Percentiles rank a stretch among this genome's conserved stretches.
phyloP scores from a whole-genome alignment of 2,113 vertebrate species.

The Maccullochella peelii region DNA sequence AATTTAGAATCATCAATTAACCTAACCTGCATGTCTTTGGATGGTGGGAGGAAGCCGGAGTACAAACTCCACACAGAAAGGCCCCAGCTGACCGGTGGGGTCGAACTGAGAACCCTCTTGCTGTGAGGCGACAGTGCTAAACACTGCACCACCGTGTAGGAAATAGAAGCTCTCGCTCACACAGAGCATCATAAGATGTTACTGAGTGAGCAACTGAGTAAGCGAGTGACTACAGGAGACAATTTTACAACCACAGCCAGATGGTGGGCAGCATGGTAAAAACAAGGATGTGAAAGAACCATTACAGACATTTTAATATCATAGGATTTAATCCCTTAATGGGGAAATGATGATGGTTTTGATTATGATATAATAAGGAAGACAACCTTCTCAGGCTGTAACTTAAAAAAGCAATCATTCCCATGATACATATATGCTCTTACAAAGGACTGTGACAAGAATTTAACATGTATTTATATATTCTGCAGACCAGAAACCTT shows the following conservation, averaged over 20 bases:
- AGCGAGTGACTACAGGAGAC: neutral
- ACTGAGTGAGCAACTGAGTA: neutral
- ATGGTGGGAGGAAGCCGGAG: too few species aligned
- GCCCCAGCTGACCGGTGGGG: too few species aligned
- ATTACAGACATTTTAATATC: slow-evolving; percentile 10
- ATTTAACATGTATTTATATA: too few species aligned
- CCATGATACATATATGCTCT: neutral
- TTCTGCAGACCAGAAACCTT: neutral
- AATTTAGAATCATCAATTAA: too few species aligned
- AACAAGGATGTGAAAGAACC: neutral
- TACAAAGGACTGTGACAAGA: neutral
- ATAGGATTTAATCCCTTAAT: neutral
- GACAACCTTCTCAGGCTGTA: neutral
- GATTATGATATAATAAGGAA: neutral
- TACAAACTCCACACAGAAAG: too few species aligned
- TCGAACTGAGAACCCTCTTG: too few species aligned
- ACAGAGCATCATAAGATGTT: neutral
- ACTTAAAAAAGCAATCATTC: neutral
- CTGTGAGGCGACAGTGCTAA: too few species aligned
- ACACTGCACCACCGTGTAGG: too few species aligned
- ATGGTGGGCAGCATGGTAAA: neutral
- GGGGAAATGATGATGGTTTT: neutral
- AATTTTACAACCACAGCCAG: slow-evolving; percentile 20
- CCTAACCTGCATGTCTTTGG: too few species aligned
- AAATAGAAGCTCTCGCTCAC: neutral